Base-by-base conservation (phyloP, 2,113 vertebrate species). In the Anoplopoma fimbria region DNA sequence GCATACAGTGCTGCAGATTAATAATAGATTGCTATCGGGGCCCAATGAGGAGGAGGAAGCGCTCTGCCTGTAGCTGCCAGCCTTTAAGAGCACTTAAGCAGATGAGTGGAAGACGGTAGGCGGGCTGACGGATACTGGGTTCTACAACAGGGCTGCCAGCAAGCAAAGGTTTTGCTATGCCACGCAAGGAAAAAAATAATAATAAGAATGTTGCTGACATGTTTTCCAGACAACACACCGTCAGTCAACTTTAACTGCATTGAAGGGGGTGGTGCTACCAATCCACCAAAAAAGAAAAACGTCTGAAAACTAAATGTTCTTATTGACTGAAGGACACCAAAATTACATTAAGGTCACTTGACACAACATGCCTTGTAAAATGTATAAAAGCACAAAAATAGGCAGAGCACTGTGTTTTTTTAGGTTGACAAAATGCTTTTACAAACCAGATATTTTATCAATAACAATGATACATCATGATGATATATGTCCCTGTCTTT, bases 1-100 rank as follows among this genome's bases (percentile, higher is more conserved):
- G 90, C 93, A 91, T 85, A 86, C 87, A 86, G 62, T 53, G 65
- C 79, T 71, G n/a, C 89, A 88, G 90, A 94, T 94, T 93, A 94
- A 95, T 94, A 93, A 93, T 92, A 91, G 87, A 95, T 91, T 79
- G 79, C 68, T 78, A 88, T 82, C 69, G 12, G 84, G 83, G 34
- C 74, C 45, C 45, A 55, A 77, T 49, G 86, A 90, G 58, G 87
- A 87, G 83, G 86, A 86, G 79, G 75, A 91, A 85, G 40, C 6
- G 57, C 69, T 75, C 65, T 25, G 85, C 64, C 82, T 69, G 79
- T 73, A 75, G 82, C 83, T 81, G 87, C 83, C 81, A 88, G 90
- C 53, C 67, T 86, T 87, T 86, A 84, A 92, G 88, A 88, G 93
- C 92, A 93, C 92, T 94, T 93, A 88, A 84, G 86, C 81, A 85